Percentiles rank a stretch among this genome's conserved stretches.
These are phyloP conservation scores for Misgurnus anguillicaudatus DNA, from an alignment of 2,113 vertebrate species.

Conservation along the genomic window DNA sequence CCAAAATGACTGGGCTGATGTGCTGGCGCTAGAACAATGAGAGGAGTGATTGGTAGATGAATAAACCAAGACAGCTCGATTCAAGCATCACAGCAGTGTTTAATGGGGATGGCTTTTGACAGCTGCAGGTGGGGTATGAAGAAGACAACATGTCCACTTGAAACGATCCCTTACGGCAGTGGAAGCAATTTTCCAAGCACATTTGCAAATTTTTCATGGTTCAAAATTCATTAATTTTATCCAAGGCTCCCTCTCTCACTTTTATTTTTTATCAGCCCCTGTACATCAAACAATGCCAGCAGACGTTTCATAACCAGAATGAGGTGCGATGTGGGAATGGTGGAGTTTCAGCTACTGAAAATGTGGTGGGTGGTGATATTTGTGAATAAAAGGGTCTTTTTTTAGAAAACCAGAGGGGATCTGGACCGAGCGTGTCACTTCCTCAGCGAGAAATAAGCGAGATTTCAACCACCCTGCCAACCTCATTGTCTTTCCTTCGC, in stretches of 20 bases:
- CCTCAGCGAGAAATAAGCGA: conserved; percentile 8
- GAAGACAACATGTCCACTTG: not conserved
- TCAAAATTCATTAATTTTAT: conserved; percentile 29
- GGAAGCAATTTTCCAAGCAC: conserved; percentile 20
- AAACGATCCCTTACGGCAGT: not conserved
- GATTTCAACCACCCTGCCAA: not conserved
- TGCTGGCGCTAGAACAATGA: not conserved
- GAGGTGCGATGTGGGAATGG: conserved; percentile 16
- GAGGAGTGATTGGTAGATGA: conserved; percentile 4
- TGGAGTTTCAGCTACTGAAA: not conserved
- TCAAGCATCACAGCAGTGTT: conserved; percentile 1
- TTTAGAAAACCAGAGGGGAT: not conserved
- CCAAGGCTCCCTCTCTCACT: not conserved
- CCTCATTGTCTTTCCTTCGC: conserved; percentile 20
- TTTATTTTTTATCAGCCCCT: conserved; percentile 17
- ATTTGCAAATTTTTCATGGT: conserved; percentile 10
- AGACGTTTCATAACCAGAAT: not conserved
- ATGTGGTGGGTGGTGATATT: conserved; percentile 36
- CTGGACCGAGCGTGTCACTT: not conserved
- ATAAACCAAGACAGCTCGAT: conserved; percentile 4
- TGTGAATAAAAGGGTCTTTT: conserved; percentile 18
- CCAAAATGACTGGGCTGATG: conserved; percentile 36
- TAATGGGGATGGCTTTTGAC: conserved; percentile 18
- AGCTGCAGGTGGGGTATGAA: not conserved
- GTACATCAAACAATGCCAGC: not conserved